A percentile compares a stretch with the other conserved stretches of the same genome.
phyloP scores from a whole-genome alignment of 2,888 invertebrate genomes.

The Nipponacmea schrenckii region DNA sequence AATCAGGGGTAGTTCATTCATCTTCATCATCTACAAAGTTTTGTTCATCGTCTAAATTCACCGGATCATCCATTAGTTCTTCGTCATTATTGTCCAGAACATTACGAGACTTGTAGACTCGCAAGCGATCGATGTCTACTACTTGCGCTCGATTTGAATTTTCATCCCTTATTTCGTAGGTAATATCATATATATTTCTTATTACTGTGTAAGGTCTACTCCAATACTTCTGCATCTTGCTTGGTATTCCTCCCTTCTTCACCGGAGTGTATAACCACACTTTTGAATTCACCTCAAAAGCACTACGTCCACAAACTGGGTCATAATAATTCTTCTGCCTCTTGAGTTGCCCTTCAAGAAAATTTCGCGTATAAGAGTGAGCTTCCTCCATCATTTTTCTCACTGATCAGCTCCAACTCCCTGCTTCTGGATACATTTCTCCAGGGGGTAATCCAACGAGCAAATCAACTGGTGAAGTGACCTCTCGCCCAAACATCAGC shows the following conservation, averaged over 20 bases:
- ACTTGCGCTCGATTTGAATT: not conserved
- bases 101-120: not conserved
- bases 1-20: too few relatives aligned
- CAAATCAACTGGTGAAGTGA: slow-evolving; percentile 18
- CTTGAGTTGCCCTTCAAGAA: not conserved
- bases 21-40: too few relatives aligned
- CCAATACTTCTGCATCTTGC: slow-evolving; percentile 18
- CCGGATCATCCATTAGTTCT: too few relatives aligned
- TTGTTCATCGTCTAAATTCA: too few relatives aligned
- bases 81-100: too few relatives aligned
- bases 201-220: slow-evolving; percentile 7
- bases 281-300: not conserved
- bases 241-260: slow-evolving; percentile 6
- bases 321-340: slow-evolving; percentile 10
- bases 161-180: not conserved
- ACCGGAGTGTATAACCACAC: slow-evolving; percentile 13
- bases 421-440: slow-evolving; percentile 3
- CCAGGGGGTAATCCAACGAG: slow-evolving; percentile 6
- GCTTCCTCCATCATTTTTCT: not conserved
- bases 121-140: not conserved
- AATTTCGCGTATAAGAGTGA: not conserved
- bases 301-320: not conserved
- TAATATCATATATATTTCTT: not conserved
- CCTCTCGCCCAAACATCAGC: slow-evolving; percentile 24
- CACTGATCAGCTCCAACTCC: slow-evolving; percentile 1